A percentile compares a stretch with the other conserved stretches of the same genome.
phyloP scores from a whole-genome alignment of 2,797 vertebrate species.

The Eleutherodactylus coqui region DNA sequence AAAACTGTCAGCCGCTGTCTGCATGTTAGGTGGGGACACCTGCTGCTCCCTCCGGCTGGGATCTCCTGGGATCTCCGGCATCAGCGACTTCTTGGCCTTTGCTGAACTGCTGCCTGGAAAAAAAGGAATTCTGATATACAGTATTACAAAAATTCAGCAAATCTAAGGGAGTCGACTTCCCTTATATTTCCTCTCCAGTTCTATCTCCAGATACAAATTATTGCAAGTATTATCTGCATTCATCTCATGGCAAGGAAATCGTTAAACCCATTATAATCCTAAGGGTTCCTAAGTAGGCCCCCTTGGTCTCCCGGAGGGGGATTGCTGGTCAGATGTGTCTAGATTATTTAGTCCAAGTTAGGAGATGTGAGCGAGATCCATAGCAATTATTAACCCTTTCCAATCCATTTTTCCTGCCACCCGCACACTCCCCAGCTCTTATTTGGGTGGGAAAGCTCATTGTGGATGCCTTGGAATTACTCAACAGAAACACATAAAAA shows the following conservation, averaged over 20 bases:
- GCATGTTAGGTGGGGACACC: neutral
- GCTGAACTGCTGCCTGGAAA: neutral
- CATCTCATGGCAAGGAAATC: neutral
- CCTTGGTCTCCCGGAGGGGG: neutral
- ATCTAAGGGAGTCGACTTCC: neutral
- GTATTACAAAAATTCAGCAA: neutral
- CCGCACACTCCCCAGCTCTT: too few species aligned
- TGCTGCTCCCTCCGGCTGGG: neutral
- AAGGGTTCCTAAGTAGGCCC: neutral
- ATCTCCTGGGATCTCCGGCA: neutral
- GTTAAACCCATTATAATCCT: neutral
- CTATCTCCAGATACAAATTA: neutral
- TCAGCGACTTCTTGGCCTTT: neutral
- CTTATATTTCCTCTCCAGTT: neutral
- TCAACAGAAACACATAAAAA: too few species aligned
- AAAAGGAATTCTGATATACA: constrained; percentile 9
- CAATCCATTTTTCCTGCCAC: too few species aligned
- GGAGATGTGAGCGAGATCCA: neutral
- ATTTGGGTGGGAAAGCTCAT: too few species aligned
- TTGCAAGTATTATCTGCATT: neutral
- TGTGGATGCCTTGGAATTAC: too few species aligned
- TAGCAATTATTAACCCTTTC: neutral
- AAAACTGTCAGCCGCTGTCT: neutral
- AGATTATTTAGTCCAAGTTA: neutral
- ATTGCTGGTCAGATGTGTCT: neutral